These are phyloP conservation scores for Bemisia tabaci DNA, from an alignment of 1,140 invertebrate species.

Conservation along the genomic window DNA sequence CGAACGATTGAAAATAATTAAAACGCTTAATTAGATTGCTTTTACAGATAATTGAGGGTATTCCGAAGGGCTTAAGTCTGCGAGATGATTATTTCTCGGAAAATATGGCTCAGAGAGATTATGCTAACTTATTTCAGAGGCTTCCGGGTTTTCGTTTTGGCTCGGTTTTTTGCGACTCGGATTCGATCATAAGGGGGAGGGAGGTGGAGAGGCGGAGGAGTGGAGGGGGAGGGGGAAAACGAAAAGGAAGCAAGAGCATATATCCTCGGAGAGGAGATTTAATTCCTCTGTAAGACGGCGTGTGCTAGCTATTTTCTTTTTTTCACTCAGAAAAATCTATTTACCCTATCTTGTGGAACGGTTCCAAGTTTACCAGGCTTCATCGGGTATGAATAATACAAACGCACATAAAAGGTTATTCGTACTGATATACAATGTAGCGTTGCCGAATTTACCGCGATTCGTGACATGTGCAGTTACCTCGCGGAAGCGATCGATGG, in stretches of 20 bases:
- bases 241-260: background rate
- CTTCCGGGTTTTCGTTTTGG: background rate
- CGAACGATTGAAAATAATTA: too few species aligned
- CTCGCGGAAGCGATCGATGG: background rate
- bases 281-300: background rate
- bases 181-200: background rate
- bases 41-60: background rate
- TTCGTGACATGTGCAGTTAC: too few species aligned
- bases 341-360: background rate
- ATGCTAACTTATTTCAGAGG: slow-evolving; percentile 15
- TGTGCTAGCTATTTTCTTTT: background rate
- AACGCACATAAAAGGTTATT: background rate
- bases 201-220: background rate
- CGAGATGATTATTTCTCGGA: too few species aligned
- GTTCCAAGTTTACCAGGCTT: background rate
- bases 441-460: too few species aligned
- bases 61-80: too few species aligned
- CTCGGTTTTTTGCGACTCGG: background rate
- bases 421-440: background rate
- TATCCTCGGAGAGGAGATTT: background rate
- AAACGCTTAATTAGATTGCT: background rate
- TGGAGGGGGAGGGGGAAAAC: background rate
- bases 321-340: background rate
- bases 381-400: background rate
- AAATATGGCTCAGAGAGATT: slow-evolving; percentile 9